Base-by-base conservation (phyloP, 2,113 vertebrate genomes). In the Gymnarchus niloticus region DNA sequence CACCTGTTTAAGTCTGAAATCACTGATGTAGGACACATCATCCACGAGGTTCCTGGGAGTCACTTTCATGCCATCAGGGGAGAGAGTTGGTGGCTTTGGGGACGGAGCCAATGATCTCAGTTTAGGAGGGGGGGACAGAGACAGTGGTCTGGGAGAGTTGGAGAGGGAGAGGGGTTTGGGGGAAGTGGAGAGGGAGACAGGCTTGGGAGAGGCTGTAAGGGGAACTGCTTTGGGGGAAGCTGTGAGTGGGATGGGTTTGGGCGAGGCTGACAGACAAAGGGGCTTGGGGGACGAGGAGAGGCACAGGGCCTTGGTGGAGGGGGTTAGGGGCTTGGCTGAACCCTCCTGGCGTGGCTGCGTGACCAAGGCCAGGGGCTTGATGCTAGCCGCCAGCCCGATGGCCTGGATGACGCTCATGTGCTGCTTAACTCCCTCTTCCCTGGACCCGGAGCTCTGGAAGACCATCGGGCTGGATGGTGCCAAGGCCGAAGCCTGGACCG, bases 381-480 rank as follows among this genome's bases (percentile, higher is more conserved):
- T 92, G 91, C 91, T 94, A 89, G 95, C 92, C 87, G 95, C 93
- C 92, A 95, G 91, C 91, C 96, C 96, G 21, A 96, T 97, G 91
- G 96, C 93, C 93, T 98, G 97, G 92, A 98, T 97, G 87, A 98
- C 97, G 91, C 97, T 98, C 88, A 95, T 95, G 89, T 98, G 96
- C 95, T 96, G 96, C 94, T 97, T 96, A 93, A 94, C 92, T 92
- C 94, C 93, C 91, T 96, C 95, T 92, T 96, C 95, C 93, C 94
- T 93, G 89, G 94, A 89, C 92, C 94, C 94, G 94, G 95, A 93
- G 93, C 93, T 96, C 94, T 94, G 94, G 93, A 96, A 96, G 94
- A 96, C 92, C 90, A 94, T 94, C 0, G 95, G 93, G 91, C 95
- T 90, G 90, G 96, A 94, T 92, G 95, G 95, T 92, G 95, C 94